Evolutionary conservation across 2,888 invertebrate genomes (phyloP).

Genomic region (Alentia gelatinosa): DNA sequence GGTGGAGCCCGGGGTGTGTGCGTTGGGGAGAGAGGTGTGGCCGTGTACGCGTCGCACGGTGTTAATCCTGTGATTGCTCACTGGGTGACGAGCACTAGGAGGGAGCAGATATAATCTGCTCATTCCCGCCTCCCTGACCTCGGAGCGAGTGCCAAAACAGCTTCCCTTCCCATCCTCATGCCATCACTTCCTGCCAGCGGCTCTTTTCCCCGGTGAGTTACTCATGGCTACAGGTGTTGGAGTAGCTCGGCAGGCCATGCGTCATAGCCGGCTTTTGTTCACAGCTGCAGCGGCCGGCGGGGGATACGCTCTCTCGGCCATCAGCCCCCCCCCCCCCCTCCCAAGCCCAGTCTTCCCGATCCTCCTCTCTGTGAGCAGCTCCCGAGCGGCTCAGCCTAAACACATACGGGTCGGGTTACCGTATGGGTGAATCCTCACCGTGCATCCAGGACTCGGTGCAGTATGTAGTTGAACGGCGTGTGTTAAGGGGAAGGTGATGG

Average conservation of each 20-base stretch:
- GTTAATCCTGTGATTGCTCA: background rate
- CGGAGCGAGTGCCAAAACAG: background rate
- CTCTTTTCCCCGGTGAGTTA: background rate
- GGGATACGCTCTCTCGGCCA: background rate
- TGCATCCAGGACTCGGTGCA: too few species aligned
- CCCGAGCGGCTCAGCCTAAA: background rate
- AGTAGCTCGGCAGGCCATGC: background rate
- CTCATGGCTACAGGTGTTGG: background rate
- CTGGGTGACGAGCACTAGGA: background rate
- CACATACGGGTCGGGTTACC: too few species aligned
- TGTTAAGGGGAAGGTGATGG: too few species aligned
- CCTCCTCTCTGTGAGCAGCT: background rate
- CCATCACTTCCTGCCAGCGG: background rate
- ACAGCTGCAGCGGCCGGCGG: conserved; percentile 17
- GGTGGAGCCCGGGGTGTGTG: background rate
- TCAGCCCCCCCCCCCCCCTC: background rate
- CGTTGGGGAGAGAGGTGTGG: background rate
- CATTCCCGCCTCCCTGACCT: background rate
- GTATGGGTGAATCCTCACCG: too few species aligned
- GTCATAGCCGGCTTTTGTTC: conserved; percentile 5
- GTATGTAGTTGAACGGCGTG: too few species aligned
- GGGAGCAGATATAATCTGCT: background rate
- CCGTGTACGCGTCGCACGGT: background rate
- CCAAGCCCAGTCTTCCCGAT: background rate
- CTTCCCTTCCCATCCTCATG: background rate